Evolutionary conservation across 2,113 vertebrate genomes (phyloP), one percentile per base, ranked within the genome.

Genomic region (Microtus richardsoni): DNA sequence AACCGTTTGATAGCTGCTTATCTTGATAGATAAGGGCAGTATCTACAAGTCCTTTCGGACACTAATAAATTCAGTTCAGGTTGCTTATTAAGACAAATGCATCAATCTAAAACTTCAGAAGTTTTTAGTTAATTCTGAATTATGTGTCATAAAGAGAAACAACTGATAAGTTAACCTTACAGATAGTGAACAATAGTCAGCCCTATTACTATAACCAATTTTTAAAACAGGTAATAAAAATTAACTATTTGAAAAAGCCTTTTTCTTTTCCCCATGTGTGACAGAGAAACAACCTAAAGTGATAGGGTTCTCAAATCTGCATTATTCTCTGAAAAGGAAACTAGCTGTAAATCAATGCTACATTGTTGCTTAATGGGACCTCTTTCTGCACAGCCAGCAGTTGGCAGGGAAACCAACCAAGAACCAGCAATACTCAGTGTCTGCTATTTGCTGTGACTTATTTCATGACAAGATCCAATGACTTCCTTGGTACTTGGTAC

Each of bases 281-380:
- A 83, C 73, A 83, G 87, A 95, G 41, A 96, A 96, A 93, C 94
- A 93, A 86, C 94, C 28, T 91, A 95, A 95, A 97, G 91, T 58
- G 73, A 3, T 68, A 93, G 79, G n/a, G 91, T 36, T 89, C 82
- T 96, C 70, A 82, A 74, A 89, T 82, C 26, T 60, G 71, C 84
- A 85, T 88, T 94, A 82, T 22, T 91, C 85, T 74, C 39, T 77
- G 77, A 92, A 93, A 92, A 94, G 90, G 90, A 95, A 96, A 93
- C 47, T 54, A 80, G 75, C 47, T 83, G 28, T 83, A 90, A 96
- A 95, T 95, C 60, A 96, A 21, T n/a, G 66, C 62, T 79, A 52
- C 91, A 85, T 94, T 93, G 75, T 77, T 88, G 28, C 28, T n/a
- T 47, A 39, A 11, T 68, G 77, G 82, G 77, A 66, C 86, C 89